These are phyloP conservation scores for Vireo altiloquus DNA, from an alignment of 2,113 vertebrate species.

Conservation along the genomic window DNA sequence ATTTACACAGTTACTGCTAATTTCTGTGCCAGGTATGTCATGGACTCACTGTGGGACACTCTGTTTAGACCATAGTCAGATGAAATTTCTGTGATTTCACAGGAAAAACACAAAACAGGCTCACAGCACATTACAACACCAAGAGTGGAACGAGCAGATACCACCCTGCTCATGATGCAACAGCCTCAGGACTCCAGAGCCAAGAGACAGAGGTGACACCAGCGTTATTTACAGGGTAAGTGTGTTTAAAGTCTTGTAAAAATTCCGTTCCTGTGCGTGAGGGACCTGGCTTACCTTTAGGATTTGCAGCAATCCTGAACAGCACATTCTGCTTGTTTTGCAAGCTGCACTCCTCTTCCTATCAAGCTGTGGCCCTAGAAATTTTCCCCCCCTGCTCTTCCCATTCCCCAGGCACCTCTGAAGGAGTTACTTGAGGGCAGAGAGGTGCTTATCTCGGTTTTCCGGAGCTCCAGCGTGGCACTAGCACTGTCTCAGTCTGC, in stretches of 20 bases:
- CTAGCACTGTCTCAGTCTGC: conserved; percentile 11
- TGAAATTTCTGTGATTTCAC: not conserved
- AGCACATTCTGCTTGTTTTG: not conserved
- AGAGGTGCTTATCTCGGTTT: conserved; percentile 52
- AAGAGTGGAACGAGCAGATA: not conserved
- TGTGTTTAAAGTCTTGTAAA: not conserved
- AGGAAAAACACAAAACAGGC: not conserved
- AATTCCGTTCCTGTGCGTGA: not conserved
- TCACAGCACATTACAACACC: not conserved
- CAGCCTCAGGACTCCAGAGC: not conserved
- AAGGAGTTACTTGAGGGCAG: not conserved
- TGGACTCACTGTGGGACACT: not conserved
- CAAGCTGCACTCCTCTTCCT: conserved; percentile 21
- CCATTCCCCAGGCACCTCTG: not conserved
- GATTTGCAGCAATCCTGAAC: not conserved
- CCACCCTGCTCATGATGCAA: not conserved
- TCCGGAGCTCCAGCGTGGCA: conserved; percentile 70
- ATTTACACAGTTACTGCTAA: not conserved
- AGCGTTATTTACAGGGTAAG: not conserved
- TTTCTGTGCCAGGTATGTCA: not conserved
- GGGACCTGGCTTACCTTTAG: not conserved
- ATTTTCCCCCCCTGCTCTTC: not conserved
- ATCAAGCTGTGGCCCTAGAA: not conserved
- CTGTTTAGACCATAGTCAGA: not conserved
- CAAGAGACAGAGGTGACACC: not conserved